A percentile compares a stretch with the other conserved stretches of the same genome.
Conservation (phyloP, 2,113 vertebrate species). For the Tupaia chinensis region DNA sequence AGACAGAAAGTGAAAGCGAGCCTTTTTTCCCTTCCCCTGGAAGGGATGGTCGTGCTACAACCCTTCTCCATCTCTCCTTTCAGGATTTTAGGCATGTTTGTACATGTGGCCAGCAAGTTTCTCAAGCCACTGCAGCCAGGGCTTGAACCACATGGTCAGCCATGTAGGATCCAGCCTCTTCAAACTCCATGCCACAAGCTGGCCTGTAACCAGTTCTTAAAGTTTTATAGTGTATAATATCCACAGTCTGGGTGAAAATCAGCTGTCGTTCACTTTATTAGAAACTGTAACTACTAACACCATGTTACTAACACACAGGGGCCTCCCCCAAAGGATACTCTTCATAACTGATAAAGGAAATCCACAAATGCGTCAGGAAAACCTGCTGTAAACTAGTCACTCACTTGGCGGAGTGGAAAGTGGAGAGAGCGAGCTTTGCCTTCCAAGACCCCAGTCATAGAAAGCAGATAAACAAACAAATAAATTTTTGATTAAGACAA, state of each 20-base stretch:
- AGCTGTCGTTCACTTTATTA: not conserved
- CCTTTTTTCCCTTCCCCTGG: no score
- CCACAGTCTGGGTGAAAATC: not conserved
- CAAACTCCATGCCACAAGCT: no score
- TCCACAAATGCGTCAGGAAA: rapidly evolving
- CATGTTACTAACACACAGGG: not conserved
- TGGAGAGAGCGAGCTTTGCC: not conserved
- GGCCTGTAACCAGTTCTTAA: not conserved
- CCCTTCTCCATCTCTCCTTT: no score
- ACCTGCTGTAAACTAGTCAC: rapidly evolving
- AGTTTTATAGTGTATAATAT: not conserved
- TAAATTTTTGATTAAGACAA: not conserved
- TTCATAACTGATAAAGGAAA: not conserved
- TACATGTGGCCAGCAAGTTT: no score
- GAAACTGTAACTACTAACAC: not conserved
- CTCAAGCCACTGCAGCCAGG: no score
- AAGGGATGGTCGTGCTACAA: no score
- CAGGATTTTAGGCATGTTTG: no score
- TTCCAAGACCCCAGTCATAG: not conserved
- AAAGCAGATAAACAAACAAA: not conserved
- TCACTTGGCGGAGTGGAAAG: rapidly evolving
- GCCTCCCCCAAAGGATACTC: not conserved
- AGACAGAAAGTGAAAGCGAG: no score
- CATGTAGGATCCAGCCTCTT: no score
- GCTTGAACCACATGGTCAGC: no score